A percentile compares a stretch with the other conserved stretches of the same genome.
phyloP scores from a whole-genome alignment of 2,888 invertebrate species.

The Andrena bucephala region DNA sequence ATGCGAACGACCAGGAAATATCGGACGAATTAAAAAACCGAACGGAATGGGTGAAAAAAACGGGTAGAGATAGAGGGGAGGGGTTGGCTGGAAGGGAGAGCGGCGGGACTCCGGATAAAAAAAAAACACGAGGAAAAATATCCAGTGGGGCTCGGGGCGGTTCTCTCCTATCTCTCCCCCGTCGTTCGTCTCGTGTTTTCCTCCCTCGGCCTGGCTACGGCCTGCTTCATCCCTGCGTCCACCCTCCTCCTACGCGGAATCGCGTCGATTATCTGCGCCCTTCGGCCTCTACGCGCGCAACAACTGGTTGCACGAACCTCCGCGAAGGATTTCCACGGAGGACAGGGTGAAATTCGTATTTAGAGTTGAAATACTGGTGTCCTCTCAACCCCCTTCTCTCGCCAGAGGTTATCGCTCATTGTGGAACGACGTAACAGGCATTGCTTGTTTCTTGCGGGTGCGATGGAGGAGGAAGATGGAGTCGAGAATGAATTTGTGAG shows the following conservation, averaged over 20 bases:
- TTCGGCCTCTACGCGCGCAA: slow-evolving; percentile 18
- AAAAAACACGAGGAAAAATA: slow-evolving; percentile 56
- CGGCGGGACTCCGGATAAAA: not conserved
- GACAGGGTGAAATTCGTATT: not conserved
- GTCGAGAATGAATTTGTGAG: too few relatives aligned
- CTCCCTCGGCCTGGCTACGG: slow-evolving; percentile 1
- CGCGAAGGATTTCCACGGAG: not conserved
- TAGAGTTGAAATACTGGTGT: not conserved
- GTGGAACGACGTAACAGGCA: not conserved
- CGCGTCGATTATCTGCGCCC: slow-evolving; percentile 42
- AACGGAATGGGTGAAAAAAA: slow-evolving; percentile 65
- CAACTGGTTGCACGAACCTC: slow-evolving; percentile 31
- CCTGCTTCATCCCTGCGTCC: slow-evolving; percentile 14
- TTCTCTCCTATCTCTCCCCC: slow-evolving; percentile 9
- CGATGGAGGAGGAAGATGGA: not conserved
- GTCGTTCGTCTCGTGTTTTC: slow-evolving; percentile 43
- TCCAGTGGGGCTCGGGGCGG: slow-evolving; percentile 58
- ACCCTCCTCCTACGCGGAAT: slow-evolving; percentile 34
- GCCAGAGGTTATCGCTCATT: not conserved
- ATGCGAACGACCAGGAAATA: slow-evolving; percentile 82
- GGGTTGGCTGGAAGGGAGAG: not conserved
- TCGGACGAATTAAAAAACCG: slow-evolving; percentile 78
- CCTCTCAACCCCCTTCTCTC: not conserved
- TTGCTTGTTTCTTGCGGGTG: not conserved
- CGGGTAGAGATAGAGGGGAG: not conserved